phyloP scores from a whole-genome alignment of 2,888 invertebrate genomes.

The Tenthredo scrophulariae region DNA sequence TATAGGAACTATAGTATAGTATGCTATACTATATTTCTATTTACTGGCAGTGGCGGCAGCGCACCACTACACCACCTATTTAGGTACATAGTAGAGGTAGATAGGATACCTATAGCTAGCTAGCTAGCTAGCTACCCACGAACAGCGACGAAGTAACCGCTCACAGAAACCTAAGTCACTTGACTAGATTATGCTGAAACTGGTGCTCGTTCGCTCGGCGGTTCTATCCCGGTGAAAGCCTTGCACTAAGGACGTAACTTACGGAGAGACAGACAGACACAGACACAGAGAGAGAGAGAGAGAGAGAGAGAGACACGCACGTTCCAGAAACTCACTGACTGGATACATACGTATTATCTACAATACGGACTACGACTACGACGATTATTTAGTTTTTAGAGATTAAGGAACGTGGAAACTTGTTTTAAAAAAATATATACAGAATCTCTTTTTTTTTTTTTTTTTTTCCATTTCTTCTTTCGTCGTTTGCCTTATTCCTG shows the following conservation, averaged over 20 bases:
- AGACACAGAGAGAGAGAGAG: constrained; percentile 55
- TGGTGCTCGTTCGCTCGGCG: constrained; percentile 40
- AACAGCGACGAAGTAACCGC: constrained; percentile 16
- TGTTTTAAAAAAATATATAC: neutral
- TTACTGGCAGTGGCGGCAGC: neutral
- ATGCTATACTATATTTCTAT: neutral
- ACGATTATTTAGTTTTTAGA: neutral
- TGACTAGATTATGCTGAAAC: constrained; percentile 55
- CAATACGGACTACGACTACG: neutral
- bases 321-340: constrained; percentile 37
- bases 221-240: constrained; percentile 53
- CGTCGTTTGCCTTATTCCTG: neutral
- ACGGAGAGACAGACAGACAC: constrained; percentile 54
- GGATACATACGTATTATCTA: neutral
- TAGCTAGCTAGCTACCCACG: neutral
- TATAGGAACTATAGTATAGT: constrained; percentile 7
- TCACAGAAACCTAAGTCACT: constrained; percentile 25
- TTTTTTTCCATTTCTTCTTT: too few relatives aligned
- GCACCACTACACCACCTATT: constrained; percentile 20
- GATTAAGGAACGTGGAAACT: neutral
- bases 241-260: constrained; percentile 51
- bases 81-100: neutral
- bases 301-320: constrained; percentile 45
- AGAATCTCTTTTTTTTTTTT: neutral
- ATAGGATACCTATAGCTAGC: neutral